These are phyloP conservation scores for Lacerta bilineata DNA, from an alignment of 2,797 vertebrate genomes.

Conservation along the genomic window DNA sequence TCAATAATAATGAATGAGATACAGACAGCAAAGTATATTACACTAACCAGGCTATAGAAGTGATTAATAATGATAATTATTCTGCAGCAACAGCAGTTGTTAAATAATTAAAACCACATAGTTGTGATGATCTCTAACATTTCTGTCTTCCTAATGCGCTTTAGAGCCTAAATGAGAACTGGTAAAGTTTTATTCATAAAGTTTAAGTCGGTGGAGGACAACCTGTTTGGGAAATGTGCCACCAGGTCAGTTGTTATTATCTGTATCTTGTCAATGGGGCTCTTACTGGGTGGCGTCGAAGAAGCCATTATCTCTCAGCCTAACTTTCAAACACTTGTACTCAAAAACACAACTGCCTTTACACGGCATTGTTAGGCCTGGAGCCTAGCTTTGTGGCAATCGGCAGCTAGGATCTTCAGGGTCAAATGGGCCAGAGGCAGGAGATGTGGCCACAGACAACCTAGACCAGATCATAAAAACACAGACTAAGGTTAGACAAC, in stretches of 20 bases:
- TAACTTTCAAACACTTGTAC: too few species aligned
- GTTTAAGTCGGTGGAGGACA: too few species aligned
- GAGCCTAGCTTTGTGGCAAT: too few species aligned
- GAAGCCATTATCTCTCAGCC: too few species aligned
- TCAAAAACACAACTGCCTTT: too few species aligned
- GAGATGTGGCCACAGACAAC: too few species aligned
- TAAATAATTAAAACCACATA: conserved; percentile 30
- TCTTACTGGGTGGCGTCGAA: too few species aligned
- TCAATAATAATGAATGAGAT: conserved; percentile 13
- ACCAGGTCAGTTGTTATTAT: too few species aligned
- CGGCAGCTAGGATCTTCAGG: too few species aligned
- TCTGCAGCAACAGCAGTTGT: not conserved
- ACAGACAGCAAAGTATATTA: not conserved
- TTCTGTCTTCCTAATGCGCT: not conserved
- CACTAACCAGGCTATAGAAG: conserved; percentile 25
- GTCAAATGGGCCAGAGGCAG: not conserved
- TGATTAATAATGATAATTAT: conserved; percentile 30
- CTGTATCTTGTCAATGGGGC: not conserved
- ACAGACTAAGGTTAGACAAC: not conserved
- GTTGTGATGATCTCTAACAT: conserved; percentile 2
- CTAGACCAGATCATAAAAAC: not conserved
- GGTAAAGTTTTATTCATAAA: not conserved
- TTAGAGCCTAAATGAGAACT: not conserved
- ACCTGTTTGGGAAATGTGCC: not conserved
- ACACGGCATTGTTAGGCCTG: too few species aligned